phyloP scores from a whole-genome alignment of 2,888 invertebrate genomes.

The Latrodectus hesperus region DNA sequence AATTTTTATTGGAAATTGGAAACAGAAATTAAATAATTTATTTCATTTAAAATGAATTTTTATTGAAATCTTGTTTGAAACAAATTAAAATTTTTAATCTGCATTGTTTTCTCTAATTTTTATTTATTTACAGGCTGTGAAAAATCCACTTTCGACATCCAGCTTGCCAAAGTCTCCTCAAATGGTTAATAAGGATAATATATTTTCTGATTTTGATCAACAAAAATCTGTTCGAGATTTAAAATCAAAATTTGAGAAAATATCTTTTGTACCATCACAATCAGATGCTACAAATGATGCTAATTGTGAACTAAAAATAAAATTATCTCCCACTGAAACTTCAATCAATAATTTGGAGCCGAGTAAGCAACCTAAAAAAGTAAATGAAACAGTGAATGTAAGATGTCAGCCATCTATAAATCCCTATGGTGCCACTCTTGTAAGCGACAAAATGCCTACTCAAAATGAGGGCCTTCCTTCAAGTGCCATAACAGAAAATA shows the following conservation, averaged over 20 bases:
- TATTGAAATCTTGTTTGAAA: too few relatives aligned
- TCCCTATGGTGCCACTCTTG: not conserved
- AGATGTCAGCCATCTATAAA: not conserved
- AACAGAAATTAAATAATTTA: too few relatives aligned
- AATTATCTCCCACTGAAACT: too few relatives aligned
- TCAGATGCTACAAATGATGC: constrained; percentile 21
- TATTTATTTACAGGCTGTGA: constrained; percentile 12
- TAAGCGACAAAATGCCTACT: constrained; percentile 10
- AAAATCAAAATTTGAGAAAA: constrained; percentile 85
- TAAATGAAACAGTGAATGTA: constrained; percentile 5
- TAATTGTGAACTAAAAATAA: not conserved
- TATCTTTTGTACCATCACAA: constrained; percentile 33
- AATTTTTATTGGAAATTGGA: too few relatives aligned
- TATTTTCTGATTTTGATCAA: constrained; percentile 31
- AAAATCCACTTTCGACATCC: constrained; percentile 17
- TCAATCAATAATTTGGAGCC: not conserved
- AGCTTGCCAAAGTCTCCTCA: constrained; percentile 17
- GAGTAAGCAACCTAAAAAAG: constrained; percentile 1
- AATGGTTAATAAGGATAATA: not conserved
- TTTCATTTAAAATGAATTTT: too few relatives aligned
- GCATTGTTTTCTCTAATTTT: not conserved
- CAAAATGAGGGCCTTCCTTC: constrained; percentile 20
- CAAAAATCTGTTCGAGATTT: constrained; percentile 83
- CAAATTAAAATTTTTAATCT: too few relatives aligned
- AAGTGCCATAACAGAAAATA: constrained; percentile 8